Evolutionary conservation across 2,888 invertebrate species (phyloP).

Genomic region (Nomada fucata): DNA sequence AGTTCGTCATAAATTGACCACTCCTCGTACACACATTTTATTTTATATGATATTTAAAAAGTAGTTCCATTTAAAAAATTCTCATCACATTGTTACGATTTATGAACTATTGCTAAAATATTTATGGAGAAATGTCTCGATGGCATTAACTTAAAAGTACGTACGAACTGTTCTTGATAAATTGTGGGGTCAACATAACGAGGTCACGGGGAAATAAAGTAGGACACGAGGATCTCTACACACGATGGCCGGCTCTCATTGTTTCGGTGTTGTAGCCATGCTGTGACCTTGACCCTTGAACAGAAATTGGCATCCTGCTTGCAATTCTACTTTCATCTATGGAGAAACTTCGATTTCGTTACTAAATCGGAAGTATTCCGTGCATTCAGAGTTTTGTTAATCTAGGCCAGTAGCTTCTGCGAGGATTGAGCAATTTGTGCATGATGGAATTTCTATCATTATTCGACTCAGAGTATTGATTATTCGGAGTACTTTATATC

Average conservation of each 20-base stretch:
- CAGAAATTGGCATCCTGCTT: conserved; percentile 43
- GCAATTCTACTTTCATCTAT: conserved; percentile 49
- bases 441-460: no score
- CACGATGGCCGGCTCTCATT: conserved; percentile 18
- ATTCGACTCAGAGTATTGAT: no score
- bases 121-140: not conserved
- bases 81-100: not conserved
- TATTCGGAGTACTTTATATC: no score
- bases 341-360: conserved; percentile 47
- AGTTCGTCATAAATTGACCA: no score
- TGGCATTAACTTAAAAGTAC: not conserved
- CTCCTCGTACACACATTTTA: no score
- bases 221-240: conserved; percentile 27
- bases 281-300: conserved; percentile 58
- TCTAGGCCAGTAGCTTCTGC: not conserved
- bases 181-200: conserved; percentile 2
- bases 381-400: not conserved
- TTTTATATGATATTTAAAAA: not conserved
- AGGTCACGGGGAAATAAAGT: conserved; percentile 36
- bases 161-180: not conserved
- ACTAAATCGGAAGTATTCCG: conserved; percentile 8
- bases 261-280: conserved; percentile 40
- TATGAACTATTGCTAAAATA: not conserved
- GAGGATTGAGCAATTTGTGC: not conserved
- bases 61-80: not conserved